Percentiles rank a stretch among this genome's conserved stretches.
These are phyloP conservation scores for Drosophila jambulina DNA, from an alignment of 1,140 invertebrate species.

Conservation along the genomic window DNA sequence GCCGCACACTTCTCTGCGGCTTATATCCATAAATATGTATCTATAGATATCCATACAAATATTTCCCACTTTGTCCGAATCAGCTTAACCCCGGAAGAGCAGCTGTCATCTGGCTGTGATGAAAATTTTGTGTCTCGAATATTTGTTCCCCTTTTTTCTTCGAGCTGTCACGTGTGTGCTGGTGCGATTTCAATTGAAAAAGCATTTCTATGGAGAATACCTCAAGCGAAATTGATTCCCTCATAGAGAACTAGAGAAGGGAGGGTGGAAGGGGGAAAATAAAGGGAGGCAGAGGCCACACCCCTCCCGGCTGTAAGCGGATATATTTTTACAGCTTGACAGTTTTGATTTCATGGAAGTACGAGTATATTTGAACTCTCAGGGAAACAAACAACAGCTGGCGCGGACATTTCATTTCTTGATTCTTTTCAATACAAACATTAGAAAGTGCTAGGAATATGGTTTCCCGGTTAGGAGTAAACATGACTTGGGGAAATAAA, in stretches of 20 bases:
- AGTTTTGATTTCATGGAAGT: constrained; percentile 43
- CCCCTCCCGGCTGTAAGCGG: constrained; percentile 18
- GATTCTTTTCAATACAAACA: constrained; percentile 2
- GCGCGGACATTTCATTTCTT: constrained; percentile 26
- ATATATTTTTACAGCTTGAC: constrained; percentile 54
- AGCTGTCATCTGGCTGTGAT: constrained; percentile 18
- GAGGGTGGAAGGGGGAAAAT: not conserved
- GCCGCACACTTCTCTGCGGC: constrained; percentile 11
- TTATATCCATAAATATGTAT: not conserved
- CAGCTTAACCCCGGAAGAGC: constrained; percentile 48
- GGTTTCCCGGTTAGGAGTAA: not conserved
- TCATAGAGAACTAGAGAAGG: not conserved
- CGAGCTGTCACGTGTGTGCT: constrained; percentile 24
- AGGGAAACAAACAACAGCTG: constrained; percentile 42
- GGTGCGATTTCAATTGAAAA: constrained; percentile 43
- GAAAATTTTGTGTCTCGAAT: constrained; percentile 50
- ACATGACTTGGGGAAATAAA: not conserved
- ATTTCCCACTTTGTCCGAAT: constrained; percentile 34
- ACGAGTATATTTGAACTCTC: constrained; percentile 12
- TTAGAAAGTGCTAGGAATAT: not conserved
- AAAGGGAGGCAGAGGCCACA: not conserved
- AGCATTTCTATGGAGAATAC: constrained; percentile 37
- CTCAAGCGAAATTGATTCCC: constrained; percentile 51
- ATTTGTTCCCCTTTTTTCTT: constrained; percentile 17
- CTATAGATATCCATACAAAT: not conserved